Evolutionary conservation across 1,140 invertebrate genomes (phyloP).

Genomic region (Halictus rubicundus): DNA sequence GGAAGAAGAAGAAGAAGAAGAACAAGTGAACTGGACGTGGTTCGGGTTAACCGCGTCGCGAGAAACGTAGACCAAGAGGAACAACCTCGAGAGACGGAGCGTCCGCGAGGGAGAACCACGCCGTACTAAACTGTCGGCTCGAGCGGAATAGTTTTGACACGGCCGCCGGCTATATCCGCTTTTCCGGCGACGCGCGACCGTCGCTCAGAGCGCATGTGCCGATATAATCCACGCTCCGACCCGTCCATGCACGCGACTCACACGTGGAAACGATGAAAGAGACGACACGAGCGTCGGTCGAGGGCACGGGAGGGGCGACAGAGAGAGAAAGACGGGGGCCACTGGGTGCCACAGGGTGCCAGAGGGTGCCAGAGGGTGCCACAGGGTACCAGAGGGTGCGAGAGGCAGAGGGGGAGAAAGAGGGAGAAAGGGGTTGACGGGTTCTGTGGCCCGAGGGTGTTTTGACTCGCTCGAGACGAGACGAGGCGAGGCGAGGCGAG

Average conservation of each 20-base stretch:
- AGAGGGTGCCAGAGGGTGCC: constrained; percentile 1
- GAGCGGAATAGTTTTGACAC: constrained; percentile 76
- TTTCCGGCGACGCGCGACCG: constrained; percentile 57
- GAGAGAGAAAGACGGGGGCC: constrained; percentile 9
- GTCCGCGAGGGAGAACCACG: constrained; percentile 65
- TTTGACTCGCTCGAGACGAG: constrained; percentile 43
- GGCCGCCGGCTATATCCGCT: constrained; percentile 73
- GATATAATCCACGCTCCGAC: constrained; percentile 74
- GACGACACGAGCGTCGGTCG: background rate
- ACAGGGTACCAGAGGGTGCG: background rate
- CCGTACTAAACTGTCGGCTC: constrained; percentile 69
- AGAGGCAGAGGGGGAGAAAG: constrained; percentile 1
- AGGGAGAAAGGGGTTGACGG: constrained; percentile 12
- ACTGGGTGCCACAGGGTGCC: background rate
- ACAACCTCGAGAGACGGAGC: background rate
- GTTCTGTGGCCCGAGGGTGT: constrained; percentile 46
- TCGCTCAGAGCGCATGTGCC: constrained; percentile 74
- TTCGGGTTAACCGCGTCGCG: no score
- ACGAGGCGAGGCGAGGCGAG: no score
- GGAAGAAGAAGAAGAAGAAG: background rate
- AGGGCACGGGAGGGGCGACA: no score
- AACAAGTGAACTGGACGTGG: background rate
- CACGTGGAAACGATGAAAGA: constrained; percentile 34
- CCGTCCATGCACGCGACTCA: constrained; percentile 36
- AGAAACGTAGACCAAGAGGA: no score